Evolutionary conservation across 2,797 vertebrate genomes (phyloP).

Genomic region (Neopelma chrysocephalum): DNA sequence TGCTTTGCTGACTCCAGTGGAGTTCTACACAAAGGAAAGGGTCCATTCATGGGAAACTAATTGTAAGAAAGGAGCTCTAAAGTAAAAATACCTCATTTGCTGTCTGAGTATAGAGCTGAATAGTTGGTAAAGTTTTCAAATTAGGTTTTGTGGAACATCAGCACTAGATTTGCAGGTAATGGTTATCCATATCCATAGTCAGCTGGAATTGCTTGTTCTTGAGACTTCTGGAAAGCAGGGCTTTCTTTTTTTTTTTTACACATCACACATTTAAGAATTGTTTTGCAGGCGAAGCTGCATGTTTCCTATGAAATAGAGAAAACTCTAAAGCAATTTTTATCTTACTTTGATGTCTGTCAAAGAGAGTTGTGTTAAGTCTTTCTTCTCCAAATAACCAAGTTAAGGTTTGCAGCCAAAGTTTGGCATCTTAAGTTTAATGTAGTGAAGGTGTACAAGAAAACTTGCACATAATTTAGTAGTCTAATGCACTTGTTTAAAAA

Average conservation of each 20-base stretch:
- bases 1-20: background rate
- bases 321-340: background rate
- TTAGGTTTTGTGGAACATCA: background rate
- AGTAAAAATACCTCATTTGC: background rate
- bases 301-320: background rate
- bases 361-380: background rate
- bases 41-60: background rate
- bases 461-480: slow-evolving; percentile 68
- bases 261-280: background rate
- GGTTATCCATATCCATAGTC: background rate
- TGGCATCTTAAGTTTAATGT: slow-evolving; percentile 59
- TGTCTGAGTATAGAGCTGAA: background rate
- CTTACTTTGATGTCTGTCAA: background rate
- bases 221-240: background rate
- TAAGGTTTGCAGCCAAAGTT: slow-evolving; percentile 53
- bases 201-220: background rate
- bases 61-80: background rate
- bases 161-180: background rate
- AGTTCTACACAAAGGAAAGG: background rate
- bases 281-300: background rate
- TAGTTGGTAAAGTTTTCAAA: background rate
- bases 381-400: slow-evolving; percentile 34
- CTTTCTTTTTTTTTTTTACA: background rate
- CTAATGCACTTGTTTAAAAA: slow-evolving; percentile 68
- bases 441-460: slow-evolving; percentile 64